phyloP scores from a whole-genome alignment of 2,797 vertebrate genomes.

The Euthynnus affinis region DNA sequence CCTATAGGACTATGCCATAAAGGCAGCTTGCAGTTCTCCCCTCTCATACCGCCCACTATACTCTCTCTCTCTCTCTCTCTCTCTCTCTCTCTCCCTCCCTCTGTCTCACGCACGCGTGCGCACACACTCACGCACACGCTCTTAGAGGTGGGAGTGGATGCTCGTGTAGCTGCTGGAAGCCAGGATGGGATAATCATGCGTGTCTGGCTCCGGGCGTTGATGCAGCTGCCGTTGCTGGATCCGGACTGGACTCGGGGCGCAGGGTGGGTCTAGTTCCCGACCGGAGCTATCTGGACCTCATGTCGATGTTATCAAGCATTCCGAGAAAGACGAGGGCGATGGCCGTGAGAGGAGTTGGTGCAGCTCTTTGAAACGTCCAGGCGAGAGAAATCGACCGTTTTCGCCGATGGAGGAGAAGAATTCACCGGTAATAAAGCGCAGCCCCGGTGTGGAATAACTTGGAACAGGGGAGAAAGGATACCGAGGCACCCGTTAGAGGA shows the following conservation, averaged over 20 bases:
- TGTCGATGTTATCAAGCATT: slow-evolving; percentile 67
- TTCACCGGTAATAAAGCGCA: slow-evolving; percentile 61
- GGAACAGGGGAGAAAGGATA: slow-evolving; percentile 40
- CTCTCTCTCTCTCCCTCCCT: slow-evolving; percentile 28
- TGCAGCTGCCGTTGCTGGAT: slow-evolving; percentile 82
- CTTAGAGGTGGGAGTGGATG: slow-evolving; percentile 76
- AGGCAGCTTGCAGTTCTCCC: slow-evolving; percentile 53
- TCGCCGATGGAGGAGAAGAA: slow-evolving; percentile 70
- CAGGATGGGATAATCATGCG: slow-evolving; percentile 84
- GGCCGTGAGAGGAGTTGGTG: slow-evolving; percentile 68
- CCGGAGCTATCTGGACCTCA: slow-evolving; percentile 69
- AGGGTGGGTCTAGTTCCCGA: slow-evolving; percentile 76
- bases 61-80: slow-evolving; percentile 31
- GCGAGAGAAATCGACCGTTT: slow-evolving; percentile 60
- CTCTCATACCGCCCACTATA: slow-evolving; percentile 64
- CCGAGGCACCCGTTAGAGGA: slow-evolving; percentile 40
- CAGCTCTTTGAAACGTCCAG: slow-evolving; percentile 69
- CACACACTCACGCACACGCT: slow-evolving; percentile 12
- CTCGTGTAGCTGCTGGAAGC: slow-evolving; percentile 77
- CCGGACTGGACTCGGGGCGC: slow-evolving; percentile 75
- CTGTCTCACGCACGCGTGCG: slow-evolving; percentile 1
- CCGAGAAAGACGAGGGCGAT: slow-evolving; percentile 68
- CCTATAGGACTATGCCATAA: slow-evolving; percentile 62
- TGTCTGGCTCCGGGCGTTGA: slow-evolving; percentile 81
- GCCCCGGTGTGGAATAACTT: slow-evolving; percentile 68